Percentiles rank a stretch among this genome's conserved stretches.
These are phyloP conservation scores for Andrena cerasifolii DNA, from an alignment of 1,140 invertebrate genomes.

Conservation along the genomic window DNA sequence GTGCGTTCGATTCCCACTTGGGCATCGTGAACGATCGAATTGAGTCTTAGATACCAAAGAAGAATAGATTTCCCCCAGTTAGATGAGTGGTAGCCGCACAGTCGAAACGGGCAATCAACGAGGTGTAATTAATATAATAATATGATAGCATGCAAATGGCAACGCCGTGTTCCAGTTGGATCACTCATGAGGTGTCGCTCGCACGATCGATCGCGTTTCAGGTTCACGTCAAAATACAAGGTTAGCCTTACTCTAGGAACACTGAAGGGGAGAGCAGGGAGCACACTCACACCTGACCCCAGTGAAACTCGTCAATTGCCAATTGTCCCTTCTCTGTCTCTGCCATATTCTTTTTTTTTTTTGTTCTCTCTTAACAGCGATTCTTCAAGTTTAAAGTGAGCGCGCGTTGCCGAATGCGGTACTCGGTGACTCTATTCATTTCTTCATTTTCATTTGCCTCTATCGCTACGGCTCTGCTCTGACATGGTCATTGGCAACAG, in stretches of 20 bases:
- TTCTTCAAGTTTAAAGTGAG: constrained; percentile 22
- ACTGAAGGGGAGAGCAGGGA: constrained; percentile 77
- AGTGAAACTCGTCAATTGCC: constrained; percentile 80
- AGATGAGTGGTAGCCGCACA: constrained; percentile 31
- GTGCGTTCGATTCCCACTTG: constrained; percentile 20
- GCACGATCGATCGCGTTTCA: constrained; percentile 63
- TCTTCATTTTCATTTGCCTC: background rate
- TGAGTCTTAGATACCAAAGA: constrained; percentile 17
- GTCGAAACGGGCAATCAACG: constrained; percentile 61
- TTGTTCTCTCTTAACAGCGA: background rate
- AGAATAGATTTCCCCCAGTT: constrained; percentile 2
- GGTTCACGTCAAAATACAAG: constrained; percentile 57
- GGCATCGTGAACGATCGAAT: constrained; percentile 21
- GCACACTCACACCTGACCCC: constrained; percentile 81
- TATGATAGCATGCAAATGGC: constrained; percentile 72
- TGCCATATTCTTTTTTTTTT: constrained; percentile 21
- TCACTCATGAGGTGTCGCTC: constrained; percentile 76
- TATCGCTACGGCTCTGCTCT: constrained; percentile 62
- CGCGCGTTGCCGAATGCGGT: constrained; percentile 9
- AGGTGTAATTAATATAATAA: constrained; percentile 19
- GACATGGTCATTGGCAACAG: constrained; percentile 79
- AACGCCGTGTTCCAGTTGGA: constrained; percentile 75
- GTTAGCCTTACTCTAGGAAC: constrained; percentile 76
- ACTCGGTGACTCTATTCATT: constrained; percentile 1
- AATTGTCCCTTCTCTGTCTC: too few relatives aligned